A percentile compares a stretch with the other conserved stretches of the same genome.
Evolutionary conservation across 2,888 invertebrate genomes (phyloP).

Genomic region (Folsomia manolachei): DNA sequence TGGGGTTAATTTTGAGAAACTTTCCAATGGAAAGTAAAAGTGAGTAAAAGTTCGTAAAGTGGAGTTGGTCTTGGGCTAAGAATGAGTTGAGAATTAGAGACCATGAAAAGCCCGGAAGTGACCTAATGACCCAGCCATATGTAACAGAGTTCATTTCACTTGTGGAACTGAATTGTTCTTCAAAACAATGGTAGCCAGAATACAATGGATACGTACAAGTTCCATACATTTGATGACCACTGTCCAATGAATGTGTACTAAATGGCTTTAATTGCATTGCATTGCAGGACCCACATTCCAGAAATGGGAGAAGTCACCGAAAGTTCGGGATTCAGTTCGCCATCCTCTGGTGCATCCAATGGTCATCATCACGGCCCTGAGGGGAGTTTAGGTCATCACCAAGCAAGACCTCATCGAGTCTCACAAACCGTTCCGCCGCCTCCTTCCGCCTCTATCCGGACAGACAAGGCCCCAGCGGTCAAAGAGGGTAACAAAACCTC

Average conservation of each 20-base stretch:
- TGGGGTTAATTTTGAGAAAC: no score
- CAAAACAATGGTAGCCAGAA: not conserved
- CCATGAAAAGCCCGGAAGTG: constrained; percentile 14
- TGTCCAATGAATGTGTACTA: not conserved
- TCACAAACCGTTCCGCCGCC: not conserved
- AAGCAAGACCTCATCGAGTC: not conserved
- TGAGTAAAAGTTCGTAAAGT: not conserved
- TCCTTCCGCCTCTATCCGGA: not conserved
- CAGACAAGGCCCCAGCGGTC: not conserved
- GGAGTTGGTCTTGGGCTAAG: not conserved
- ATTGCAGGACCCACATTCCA: not conserved
- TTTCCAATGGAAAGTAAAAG: not conserved
- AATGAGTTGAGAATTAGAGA: no score
- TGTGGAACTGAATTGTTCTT: not conserved
- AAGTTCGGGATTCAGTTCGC: not conserved
- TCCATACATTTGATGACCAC: not conserved
- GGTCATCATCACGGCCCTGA: not conserved
- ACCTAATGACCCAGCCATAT: constrained; percentile 1
- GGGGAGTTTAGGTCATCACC: not conserved
- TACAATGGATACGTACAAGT: not conserved
- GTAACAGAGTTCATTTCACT: constrained; percentile 1
- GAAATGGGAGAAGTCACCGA: constrained; percentile 16
- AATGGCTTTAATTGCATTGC: no score
- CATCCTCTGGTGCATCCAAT: not conserved
- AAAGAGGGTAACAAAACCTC: not conserved